A percentile compares a stretch with the other conserved stretches of the same genome.
phyloP scores from a whole-genome alignment of 2,888 invertebrate species.

The Stramonita haemastoma region DNA sequence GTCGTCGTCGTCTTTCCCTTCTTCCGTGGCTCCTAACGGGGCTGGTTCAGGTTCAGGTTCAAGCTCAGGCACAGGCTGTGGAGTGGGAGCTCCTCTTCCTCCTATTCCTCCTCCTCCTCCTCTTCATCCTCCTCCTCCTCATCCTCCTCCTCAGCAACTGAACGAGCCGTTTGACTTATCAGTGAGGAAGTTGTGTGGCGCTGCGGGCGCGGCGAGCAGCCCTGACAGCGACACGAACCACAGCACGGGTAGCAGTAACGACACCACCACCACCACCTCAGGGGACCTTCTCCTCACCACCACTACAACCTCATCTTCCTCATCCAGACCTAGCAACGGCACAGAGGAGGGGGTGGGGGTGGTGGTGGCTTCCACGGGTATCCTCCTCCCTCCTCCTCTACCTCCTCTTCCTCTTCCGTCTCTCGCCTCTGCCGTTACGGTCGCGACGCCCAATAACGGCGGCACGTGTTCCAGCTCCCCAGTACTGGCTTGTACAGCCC shows the following conservation, averaged over 20 bases:
- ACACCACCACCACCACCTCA: too few species aligned
- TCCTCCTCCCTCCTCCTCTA: neutral
- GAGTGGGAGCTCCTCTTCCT: neutral
- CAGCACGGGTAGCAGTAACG: constrained; percentile 19
- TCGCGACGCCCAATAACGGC: neutral
- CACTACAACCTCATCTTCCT: neutral
- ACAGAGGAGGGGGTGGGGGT: neutral
- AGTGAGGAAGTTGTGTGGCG: constrained; percentile 21
- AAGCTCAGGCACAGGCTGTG: neutral
- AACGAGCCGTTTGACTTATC: constrained; percentile 42
- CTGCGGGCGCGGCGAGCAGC: neutral
- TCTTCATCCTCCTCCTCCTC: neutral
- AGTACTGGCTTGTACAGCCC: too few species aligned
- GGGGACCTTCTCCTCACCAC: constrained; percentile 9
- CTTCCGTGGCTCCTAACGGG: constrained; percentile 5
- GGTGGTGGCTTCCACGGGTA: neutral
- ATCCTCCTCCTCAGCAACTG: neutral
- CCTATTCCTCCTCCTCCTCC: constrained; percentile 40
- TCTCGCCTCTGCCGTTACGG: neutral
- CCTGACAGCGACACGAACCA: constrained; percentile 6
- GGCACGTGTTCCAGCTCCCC: too few species aligned
- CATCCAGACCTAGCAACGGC: constrained; percentile 21
- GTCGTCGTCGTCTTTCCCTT: constrained; percentile 38
- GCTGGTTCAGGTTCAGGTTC: neutral
- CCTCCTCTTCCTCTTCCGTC: neutral